Evolutionary conservation across 2,888 invertebrate genomes (phyloP).

Genomic region (Dynastes grantii): DNA sequence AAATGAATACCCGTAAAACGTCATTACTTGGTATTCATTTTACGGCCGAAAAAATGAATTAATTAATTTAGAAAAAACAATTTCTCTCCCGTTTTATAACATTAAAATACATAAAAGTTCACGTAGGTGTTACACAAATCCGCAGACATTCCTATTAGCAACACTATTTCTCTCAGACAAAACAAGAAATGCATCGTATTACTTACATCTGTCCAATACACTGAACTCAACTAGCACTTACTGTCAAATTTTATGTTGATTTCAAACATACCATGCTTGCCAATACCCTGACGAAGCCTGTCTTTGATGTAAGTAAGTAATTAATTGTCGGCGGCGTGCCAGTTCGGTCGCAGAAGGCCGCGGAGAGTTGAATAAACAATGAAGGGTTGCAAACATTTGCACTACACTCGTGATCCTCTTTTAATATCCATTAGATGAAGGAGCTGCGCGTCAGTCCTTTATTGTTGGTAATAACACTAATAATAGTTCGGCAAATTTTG

Average conservation of each 20-base stretch:
- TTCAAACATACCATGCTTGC: not conserved
- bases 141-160: too few relatives aligned
- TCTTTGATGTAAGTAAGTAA: constrained; percentile 18
- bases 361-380: constrained; percentile 36
- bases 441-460: constrained; percentile 1
- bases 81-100: too few relatives aligned
- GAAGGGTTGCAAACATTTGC: constrained; percentile 67
- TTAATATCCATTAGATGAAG: constrained; percentile 59
- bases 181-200: not conserved
- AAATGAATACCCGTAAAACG: too few relatives aligned
- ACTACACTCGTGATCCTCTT: constrained; percentile 64
- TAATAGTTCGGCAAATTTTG: not conserved
- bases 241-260: not conserved
- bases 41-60: too few relatives aligned
- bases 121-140: too few relatives aligned
- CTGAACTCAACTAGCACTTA: not conserved
- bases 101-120: too few relatives aligned
- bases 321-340: not conserved
- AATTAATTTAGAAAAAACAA: too few relatives aligned
- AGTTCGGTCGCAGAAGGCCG: not conserved
- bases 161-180: too few relatives aligned
- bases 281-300: not conserved
- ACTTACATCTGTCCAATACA: not conserved
- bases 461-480: constrained; percentile 5
- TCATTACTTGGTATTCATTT: too few relatives aligned